Evolutionary conservation across 2,113 vertebrate species (phyloP), one percentile per base, ranked within the genome.

Genomic region (Nibea albiflora): DNA sequence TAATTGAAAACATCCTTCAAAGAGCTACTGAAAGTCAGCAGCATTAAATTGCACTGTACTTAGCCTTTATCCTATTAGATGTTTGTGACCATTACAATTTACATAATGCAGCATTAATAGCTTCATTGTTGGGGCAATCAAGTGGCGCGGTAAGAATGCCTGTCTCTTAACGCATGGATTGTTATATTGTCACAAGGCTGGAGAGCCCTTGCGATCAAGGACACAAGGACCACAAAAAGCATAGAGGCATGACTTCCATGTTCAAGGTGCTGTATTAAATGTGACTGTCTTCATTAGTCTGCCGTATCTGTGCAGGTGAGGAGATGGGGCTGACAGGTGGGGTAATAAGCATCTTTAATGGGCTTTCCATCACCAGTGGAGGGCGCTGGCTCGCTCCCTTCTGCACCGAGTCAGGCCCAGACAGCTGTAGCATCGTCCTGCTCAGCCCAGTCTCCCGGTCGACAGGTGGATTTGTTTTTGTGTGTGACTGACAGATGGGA

Each of bases 1-100:
- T 95, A 95, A 95, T 94, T 95, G 94, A 95, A 95, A 93, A 92
- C 91, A 95, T 95, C 91, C 92, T 95, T 95, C 95, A 95, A 90
- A 88, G 85, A 84, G 85, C 89, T 77, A 84, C 75, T 92, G 92
- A 95, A 95, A 94, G 93, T 94, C 93, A 91, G 84, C 46, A 76
- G 83, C 93, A 90, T 93, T 93, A 93, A 93, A 94, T 89, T 94
- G 92, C 88, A 87, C 92, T 90, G 84, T 90, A 93, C 87, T 94
- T 92, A 91, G 90, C 90, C 83, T 93, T 91, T 88, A 91, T 89
- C 84, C 90, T 80, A 88, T 92, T 90, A 91, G 88, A 95, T 93
- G 92, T 94, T 92, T 94, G 90, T 89, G 85, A 80, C 92, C 87
- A 88, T 92, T 92, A 31, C 56, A 70, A 93, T 95, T 90, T 93